Evolutionary conservation across 2,113 vertebrate species (phyloP).

Genomic region (Callipepla californica): DNA sequence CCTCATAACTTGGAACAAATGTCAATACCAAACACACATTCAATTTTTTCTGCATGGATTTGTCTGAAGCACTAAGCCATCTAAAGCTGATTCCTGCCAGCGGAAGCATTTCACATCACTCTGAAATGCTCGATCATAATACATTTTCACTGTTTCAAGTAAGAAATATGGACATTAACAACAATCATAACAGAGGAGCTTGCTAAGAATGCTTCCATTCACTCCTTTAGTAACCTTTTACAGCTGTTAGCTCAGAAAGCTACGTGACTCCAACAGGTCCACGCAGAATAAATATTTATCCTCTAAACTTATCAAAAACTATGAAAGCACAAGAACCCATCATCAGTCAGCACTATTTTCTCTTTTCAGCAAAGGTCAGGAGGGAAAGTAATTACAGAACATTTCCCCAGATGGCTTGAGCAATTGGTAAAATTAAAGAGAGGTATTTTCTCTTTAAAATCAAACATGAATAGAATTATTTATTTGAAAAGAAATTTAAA

Average conservation of each 20-base stretch:
- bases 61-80: background rate
- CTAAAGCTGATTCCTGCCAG: background rate
- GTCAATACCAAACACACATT: background rate
- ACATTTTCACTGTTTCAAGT: background rate
- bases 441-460: background rate
- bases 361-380: background rate
- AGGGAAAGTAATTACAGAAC: background rate
- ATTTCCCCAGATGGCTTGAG: background rate
- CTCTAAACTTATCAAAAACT: too few relatives aligned
- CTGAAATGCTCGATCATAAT: background rate
- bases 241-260: background rate
- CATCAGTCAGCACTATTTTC: background rate
- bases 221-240: background rate
- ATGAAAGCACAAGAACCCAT: background rate
- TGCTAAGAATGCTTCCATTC: background rate
- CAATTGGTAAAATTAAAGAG: background rate
- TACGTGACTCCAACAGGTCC: rapidly evolving
- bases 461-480: constrained; percentile 15
- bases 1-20: background rate
- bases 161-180: background rate
- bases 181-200: background rate
- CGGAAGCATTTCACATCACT: background rate
- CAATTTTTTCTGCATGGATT: background rate
- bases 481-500: constrained; percentile 23
- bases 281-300: too few relatives aligned